Evolutionary conservation across 2,113 vertebrate genomes (phyloP), one percentile per base, ranked within the genome.

Genomic region (Dipodomys merriami): DNA sequence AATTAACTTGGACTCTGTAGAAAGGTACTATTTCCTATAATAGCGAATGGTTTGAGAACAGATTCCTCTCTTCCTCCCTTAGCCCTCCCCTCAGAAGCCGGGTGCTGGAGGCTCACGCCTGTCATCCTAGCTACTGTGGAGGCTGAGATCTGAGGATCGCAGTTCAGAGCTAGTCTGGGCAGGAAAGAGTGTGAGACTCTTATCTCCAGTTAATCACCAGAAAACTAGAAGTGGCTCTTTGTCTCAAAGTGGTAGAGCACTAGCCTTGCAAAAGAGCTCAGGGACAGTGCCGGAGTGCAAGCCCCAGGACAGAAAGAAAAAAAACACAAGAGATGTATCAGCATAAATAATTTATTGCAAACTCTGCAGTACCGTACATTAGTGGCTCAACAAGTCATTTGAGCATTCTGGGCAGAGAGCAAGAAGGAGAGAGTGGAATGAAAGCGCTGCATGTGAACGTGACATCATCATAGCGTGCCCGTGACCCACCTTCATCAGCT

Each of bases 281-380:
- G 13, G 53, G 53, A 57, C 53, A 57, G 53, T 16, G 15, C 53
- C 53, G 11, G n/a, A 57, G 53, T 57, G 3, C 53, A 57, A 57
- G 53, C 53, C 53, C 53, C 53, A 57, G 13, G 15, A 57, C 4
- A 13, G 12, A 16, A 4, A 57, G 15, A 57, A 57, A 53, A 53
- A 57, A 57, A 57, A 57, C 3, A 57, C 12, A 13, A 18, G 53
- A 53, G 62, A 77, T 12, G 57, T 46, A 67, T 84, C 18, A 30
- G 62, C 90, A 60, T 60, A 64, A 90, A 68, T 80, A 84, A 78
- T 96, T 92, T 95, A 96, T 95, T 96, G 83, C 22, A 25, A 62
- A 57, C 12, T 91, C 29, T 88, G 46, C 69, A 44, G 27, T 35
- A 15, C 44, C 22, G 25, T 46, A 88, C n/a, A 4, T 5, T 62